A percentile compares a stretch with the other conserved stretches of the same genome.
phyloP scores from a whole-genome alignment of 1,140 invertebrate genomes.

The Antheraea mylitta region DNA sequence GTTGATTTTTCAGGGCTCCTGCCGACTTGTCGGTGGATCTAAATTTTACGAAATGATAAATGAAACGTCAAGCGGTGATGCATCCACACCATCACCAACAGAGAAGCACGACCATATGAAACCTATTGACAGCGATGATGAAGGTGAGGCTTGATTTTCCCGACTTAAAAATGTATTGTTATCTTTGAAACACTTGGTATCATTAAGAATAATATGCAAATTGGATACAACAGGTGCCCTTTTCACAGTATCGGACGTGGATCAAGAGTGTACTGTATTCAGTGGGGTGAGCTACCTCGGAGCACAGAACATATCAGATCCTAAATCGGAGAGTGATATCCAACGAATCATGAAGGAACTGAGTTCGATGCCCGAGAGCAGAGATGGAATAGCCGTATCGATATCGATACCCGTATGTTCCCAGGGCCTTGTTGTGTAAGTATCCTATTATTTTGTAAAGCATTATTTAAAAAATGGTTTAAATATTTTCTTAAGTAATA shows the following conservation, averaged over 20 bases:
- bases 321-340: conserved; percentile 96
- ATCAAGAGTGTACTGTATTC: conserved; percentile 94
- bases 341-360: conserved; percentile 96
- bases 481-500: too few relatives aligned
- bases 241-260: conserved; percentile 83
- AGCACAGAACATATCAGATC: conserved; percentile 94
- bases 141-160: conserved; percentile 71
- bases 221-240: neutral
- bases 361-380: conserved; percentile 79
- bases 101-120: conserved; percentile 90
- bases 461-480: too few relatives aligned
- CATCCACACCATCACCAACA: conserved; percentile 77
- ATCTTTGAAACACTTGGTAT: too few relatives aligned
- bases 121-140: conserved; percentile 84
- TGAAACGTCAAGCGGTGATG: conserved; percentile 62
- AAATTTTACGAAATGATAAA: conserved; percentile 72
- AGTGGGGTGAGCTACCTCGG: conserved; percentile 97
- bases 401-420: conserved; percentile 95
- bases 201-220: too few relatives aligned
- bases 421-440: conserved; percentile 89
- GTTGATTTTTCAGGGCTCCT: conserved; percentile 56
- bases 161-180: too few relatives aligned
- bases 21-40: conserved; percentile 68
- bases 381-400: conserved; percentile 91
- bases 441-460: conserved; percentile 22